Evolutionary conservation across 2,888 invertebrate species (phyloP).

Genomic region (Dolomedes plantarius): DNA sequence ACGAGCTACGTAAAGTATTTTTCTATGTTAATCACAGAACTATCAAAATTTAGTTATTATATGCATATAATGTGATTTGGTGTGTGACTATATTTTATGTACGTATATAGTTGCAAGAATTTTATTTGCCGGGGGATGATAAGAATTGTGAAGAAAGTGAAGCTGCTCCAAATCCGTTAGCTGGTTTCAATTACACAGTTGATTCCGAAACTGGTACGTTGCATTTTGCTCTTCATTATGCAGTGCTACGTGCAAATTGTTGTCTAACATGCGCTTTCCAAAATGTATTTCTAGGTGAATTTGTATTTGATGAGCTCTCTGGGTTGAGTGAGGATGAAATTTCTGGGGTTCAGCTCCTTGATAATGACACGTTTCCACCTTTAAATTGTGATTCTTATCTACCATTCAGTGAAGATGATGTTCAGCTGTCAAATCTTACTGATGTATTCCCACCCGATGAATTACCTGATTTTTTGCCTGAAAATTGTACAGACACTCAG

Average conservation of each 20-base stretch:
- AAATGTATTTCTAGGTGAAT: too few species aligned
- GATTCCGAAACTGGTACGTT: slow-evolving; percentile 90
- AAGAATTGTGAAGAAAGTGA: slow-evolving; percentile 17
- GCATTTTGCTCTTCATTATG: too few species aligned
- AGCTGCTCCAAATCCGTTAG: slow-evolving; percentile 33
- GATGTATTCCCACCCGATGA: slow-evolving; percentile 37
- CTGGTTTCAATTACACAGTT: slow-evolving; percentile 77
- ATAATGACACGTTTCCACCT: slow-evolving; percentile 19
- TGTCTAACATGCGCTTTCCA: too few species aligned
- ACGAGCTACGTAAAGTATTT: too few species aligned
- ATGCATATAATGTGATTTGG: too few species aligned
- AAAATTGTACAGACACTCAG: slow-evolving; percentile 38
- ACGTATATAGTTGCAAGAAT: background rate
- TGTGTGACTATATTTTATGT: too few species aligned
- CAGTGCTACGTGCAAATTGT: too few species aligned
- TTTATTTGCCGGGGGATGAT: slow-evolving; percentile 1
- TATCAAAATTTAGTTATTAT: too few species aligned
- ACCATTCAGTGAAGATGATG: slow-evolving; percentile 38
- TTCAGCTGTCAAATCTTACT: slow-evolving; percentile 27
- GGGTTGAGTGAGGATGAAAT: background rate
- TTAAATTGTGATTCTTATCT: slow-evolving; percentile 46
- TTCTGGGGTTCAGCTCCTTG: slow-evolving; percentile 8
- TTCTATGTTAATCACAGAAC: too few species aligned
- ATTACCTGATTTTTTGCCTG: slow-evolving; percentile 22
- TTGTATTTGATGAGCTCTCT: slow-evolving; percentile 38